A percentile compares a stretch with the other conserved stretches of the same genome.
Evolutionary conservation across 2,888 invertebrate genomes (phyloP).

Genomic region (Iselma pallidipennis): DNA sequence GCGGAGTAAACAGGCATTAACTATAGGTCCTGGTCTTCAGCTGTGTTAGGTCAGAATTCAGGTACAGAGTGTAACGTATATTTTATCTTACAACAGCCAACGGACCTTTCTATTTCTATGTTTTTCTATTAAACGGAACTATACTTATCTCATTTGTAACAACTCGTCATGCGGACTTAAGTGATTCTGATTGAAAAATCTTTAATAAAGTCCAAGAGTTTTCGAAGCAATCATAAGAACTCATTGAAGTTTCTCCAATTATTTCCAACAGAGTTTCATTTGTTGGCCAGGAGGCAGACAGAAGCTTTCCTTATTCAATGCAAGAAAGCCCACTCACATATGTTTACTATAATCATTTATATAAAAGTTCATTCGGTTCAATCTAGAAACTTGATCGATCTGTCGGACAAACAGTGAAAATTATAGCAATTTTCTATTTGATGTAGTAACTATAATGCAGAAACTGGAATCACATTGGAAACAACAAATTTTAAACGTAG

Average conservation of each 20-base stretch:
- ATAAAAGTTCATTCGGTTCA: neutral
- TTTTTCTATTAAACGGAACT: constrained; percentile 33
- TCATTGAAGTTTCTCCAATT: neutral
- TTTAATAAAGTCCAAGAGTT: constrained; percentile 29
- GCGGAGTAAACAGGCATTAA: constrained; percentile 44
- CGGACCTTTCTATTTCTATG: too few relatives aligned
- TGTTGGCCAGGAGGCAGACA: too few relatives aligned
- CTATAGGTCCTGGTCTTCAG: constrained; percentile 29
- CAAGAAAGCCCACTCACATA: neutral
- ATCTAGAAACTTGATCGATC: neutral
- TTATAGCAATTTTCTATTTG: neutral
- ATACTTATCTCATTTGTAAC: too few relatives aligned
- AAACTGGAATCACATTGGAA: neutral
- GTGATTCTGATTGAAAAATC: constrained; percentile 43
- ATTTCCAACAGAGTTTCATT: neutral
- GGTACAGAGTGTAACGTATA: constrained; percentile 5
- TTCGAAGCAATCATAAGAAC: neutral
- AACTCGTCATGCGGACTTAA: constrained; percentile 39
- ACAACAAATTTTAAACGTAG: neutral
- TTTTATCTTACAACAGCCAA: neutral
- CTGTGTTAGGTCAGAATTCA: neutral
- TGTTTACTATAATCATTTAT: neutral
- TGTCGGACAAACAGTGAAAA: neutral
- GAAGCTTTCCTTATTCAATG: neutral
- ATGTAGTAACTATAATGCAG: neutral